Conservation (phyloP, 2,797 vertebrate genomes). For the Platalea minor region DNA sequence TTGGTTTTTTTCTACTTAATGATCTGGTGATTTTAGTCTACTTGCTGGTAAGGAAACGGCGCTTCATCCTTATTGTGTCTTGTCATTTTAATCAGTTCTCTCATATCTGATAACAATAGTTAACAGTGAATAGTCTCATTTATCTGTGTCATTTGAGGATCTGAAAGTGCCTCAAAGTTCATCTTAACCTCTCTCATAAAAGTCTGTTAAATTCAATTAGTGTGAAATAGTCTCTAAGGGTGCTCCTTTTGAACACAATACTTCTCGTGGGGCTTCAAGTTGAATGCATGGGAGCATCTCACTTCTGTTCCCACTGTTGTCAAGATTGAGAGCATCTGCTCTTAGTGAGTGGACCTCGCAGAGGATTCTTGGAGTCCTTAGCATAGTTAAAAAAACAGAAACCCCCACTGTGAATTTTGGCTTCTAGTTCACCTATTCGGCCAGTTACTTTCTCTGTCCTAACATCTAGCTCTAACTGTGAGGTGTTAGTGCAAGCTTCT, state of each 20-base stretch:
- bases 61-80: background rate
- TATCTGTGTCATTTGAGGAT: background rate
- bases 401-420: background rate
- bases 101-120: background rate
- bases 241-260: background rate
- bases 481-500: background rate
- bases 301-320: background rate
- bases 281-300: background rate
- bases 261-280: background rate
- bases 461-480: no score
- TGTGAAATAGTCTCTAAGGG: background rate
- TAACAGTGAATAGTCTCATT: background rate
- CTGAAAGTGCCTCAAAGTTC: background rate
- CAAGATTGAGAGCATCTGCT: background rate
- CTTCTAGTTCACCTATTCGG: background rate
- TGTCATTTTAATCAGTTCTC: background rate
- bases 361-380: background rate
- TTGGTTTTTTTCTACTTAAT: background rate
- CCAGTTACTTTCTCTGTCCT: background rate
- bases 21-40: background rate
- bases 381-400: background rate
- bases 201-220: background rate
- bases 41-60: background rate
- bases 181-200: background rate
- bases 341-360: background rate